Conservation (phyloP, 2,797 vertebrate species). For the Sebastes diploproa region DNA sequence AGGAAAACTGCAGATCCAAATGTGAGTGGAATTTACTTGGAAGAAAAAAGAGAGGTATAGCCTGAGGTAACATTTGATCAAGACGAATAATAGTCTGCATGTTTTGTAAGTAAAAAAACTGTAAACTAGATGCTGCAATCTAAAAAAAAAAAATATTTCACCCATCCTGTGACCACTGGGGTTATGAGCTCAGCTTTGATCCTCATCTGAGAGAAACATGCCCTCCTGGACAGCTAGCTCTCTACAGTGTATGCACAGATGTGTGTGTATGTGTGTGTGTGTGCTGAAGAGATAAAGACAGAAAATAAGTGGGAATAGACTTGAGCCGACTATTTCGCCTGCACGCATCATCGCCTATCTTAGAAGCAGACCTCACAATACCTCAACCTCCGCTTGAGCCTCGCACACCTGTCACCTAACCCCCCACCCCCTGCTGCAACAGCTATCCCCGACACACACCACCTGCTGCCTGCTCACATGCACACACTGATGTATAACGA, state of each 20-base stretch:
- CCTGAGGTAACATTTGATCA: conserved; percentile 22
- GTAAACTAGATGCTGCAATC: conserved; percentile 1
- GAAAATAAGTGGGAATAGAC: conserved; percentile 17
- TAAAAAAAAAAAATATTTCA: background rate
- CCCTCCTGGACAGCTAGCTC: conserved; percentile 3
- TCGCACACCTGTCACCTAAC: conserved; percentile 43
- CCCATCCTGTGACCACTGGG: background rate
- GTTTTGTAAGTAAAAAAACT: background rate
- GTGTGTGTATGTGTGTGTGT: background rate
- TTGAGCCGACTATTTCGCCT: conserved; percentile 39
- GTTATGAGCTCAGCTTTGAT: background rate
- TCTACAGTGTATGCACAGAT: background rate
- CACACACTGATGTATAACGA: conserved; percentile 18
- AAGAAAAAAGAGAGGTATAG: background rate
- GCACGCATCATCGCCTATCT: conserved; percentile 45
- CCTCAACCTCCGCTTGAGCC: conserved; percentile 32
- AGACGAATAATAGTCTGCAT: background rate
- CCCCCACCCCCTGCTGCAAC: background rate
- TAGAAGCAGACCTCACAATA: conserved; percentile 26
- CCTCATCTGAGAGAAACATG: background rate
- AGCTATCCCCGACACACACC: conserved; percentile 45
- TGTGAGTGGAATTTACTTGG: background rate
- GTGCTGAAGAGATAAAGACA: conserved; percentile 29
- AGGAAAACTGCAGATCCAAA: background rate
- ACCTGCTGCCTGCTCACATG: conserved; percentile 58